phyloP scores from a whole-genome alignment of 2,888 invertebrate species.

The Ariolimax columbianus region DNA sequence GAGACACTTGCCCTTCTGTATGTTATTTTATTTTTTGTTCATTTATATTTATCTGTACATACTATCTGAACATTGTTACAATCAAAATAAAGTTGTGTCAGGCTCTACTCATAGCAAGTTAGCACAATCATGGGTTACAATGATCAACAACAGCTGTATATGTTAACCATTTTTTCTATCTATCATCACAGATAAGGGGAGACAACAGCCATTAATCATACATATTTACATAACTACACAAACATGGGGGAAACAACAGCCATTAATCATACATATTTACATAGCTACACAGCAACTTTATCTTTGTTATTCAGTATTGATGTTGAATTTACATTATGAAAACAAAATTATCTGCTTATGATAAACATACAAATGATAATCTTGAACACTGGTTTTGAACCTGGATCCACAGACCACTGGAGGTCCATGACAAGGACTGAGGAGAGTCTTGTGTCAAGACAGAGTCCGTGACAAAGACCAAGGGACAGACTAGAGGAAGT shows the following conservation, averaged over 20 bases:
- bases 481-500: too few relatives aligned
- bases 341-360: background rate
- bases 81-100: background rate
- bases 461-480: too few relatives aligned
- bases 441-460: too few relatives aligned
- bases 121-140: background rate
- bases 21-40: too few relatives aligned
- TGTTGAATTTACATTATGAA: background rate
- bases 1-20: too few relatives aligned
- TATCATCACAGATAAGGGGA: background rate
- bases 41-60: background rate
- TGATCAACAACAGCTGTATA: background rate
- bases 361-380: background rate
- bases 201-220: background rate
- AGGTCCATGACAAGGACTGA: too few relatives aligned
- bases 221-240: background rate
- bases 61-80: background rate
- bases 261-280: background rate
- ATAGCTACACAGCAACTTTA: background rate
- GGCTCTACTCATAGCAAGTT: background rate
- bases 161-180: background rate
- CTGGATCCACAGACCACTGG: too few relatives aligned
- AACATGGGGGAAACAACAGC: background rate
- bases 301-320: background rate
- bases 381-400: too few relatives aligned